A percentile compares a stretch with the other conserved stretches of the same genome.
Conservation (phyloP, 2,797 vertebrate genomes). For the Danio albolineatus region DNA sequence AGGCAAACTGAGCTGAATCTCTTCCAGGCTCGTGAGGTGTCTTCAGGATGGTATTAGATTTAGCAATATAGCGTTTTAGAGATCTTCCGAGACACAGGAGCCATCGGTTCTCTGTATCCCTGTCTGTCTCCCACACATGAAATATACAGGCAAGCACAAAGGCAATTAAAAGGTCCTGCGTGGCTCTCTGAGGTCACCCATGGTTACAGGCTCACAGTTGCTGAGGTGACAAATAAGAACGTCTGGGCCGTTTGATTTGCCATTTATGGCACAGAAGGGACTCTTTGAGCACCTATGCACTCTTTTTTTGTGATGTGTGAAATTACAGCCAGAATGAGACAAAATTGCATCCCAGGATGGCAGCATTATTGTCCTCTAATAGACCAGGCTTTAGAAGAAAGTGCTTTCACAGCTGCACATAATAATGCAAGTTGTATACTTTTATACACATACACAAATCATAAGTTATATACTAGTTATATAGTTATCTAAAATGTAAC, state of each 20-base stretch:
- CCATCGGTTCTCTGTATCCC: constrained; percentile 42
- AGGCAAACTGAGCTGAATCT: constrained; percentile 2
- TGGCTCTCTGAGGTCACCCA: constrained; percentile 72
- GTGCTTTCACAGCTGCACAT: background rate
- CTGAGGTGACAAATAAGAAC: constrained; percentile 73
- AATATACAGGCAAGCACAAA: constrained; percentile 70
- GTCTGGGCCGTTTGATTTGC: constrained; percentile 55
- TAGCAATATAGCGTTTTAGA: constrained; percentile 13
- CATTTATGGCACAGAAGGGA: constrained; percentile 51
- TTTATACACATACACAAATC: no score
- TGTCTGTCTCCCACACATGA: constrained; percentile 68
- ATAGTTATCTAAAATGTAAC: no score
- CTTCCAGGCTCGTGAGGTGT: constrained; percentile 20
- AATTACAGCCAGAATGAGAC: constrained; percentile 36
- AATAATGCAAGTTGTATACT: constrained; percentile 3
- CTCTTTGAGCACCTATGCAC: constrained; percentile 28
- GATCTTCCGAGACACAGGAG: constrained; percentile 10
- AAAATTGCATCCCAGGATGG: constrained; percentile 27
- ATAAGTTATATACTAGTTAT: no score
- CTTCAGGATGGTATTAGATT: constrained; percentile 20
- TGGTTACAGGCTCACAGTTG: constrained; percentile 71
- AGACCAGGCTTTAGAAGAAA: constrained; percentile 20
- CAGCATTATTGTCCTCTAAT: constrained; percentile 21
- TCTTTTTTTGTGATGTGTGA: constrained; percentile 50
- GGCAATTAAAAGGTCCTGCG: constrained; percentile 73